Base-by-base conservation (phyloP, 2,113 vertebrate species). In the Passer domesticus region DNA sequence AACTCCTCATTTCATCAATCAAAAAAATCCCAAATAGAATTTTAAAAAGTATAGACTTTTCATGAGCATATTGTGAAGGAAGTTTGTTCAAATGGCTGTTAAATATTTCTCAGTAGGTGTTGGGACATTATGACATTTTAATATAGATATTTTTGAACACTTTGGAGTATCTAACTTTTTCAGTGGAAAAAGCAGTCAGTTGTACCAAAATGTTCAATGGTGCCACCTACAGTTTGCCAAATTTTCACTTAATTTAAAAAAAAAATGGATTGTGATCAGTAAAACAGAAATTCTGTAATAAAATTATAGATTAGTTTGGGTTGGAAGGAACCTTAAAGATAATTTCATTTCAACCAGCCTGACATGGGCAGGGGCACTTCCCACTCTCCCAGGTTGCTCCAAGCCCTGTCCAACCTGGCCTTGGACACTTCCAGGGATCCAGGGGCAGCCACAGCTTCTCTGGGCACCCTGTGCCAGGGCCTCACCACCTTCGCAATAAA, bases 321-420 rank as follows among this genome's bases (percentile, higher is more conserved):
- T 21, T 53, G 11, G 13, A 60, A 47, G 9, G 28, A 7, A 47
- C 7, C 14, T 35, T 41, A 35, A 53, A 60, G n/a, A n/a, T 9
- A 6, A 47, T 47, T 19, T 74, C 8, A 21, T 67, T 60, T 4
- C n/a, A 67, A 46, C 1, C 15, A 5, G 5, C 7, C 19, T 60
- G 28, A 2, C 23, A 15, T 10, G 8, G 23, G 1, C 39, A 59
- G 60, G 9, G 11, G 1, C 13, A 75, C 0, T 0, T 67, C 39
- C 8, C 33, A 28, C 52, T 8, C 0, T 2, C 11, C 15, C 28
- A 75, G 28, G 23, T 0, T n/a, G 15, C 9, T 82, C 44, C 20
- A 39, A 52, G 8, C 13, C 27, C 13, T 0, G 0, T 59, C 39
- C 53, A 52, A 0, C 12, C 44, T 81, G 77, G 1, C 15, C 39